Conservation (phyloP, 2,113 vertebrate species). For the human region DNA sequence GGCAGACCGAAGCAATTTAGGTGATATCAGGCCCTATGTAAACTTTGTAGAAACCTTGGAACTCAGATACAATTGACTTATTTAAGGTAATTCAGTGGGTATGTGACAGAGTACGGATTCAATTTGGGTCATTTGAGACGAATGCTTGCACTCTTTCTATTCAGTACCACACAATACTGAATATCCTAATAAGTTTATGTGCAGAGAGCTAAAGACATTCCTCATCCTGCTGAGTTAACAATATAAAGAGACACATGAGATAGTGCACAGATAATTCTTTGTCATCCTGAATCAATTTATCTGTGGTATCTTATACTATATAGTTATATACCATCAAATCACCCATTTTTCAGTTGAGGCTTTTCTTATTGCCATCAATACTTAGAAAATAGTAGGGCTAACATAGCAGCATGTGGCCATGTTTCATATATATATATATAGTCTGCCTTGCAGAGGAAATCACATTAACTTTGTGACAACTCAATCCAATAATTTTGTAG, state of each 20-base stretch:
- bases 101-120: neutral
- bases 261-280: neutral
- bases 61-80: neutral
- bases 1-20: neutral
- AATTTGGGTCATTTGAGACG: neutral
- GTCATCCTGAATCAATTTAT: neutral
- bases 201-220: neutral
- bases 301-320: neutral
- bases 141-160: neutral
- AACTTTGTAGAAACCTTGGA: neutral
- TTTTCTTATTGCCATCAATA: neutral
- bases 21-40: neutral
- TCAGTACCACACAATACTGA: neutral
- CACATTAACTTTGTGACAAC: neutral
- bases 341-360: neutral
- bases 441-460: neutral
- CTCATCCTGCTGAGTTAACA: neutral
- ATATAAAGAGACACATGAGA: neutral
- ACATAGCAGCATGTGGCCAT: neutral
- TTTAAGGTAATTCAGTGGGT: neutral
- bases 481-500: neutral
- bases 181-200: neutral
- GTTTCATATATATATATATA: neutral
- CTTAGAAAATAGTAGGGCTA: neutral
- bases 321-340: neutral